These are phyloP conservation scores for Theocolax elegans DNA, from an alignment of 1,140 invertebrate genomes.

Conservation along the genomic window DNA sequence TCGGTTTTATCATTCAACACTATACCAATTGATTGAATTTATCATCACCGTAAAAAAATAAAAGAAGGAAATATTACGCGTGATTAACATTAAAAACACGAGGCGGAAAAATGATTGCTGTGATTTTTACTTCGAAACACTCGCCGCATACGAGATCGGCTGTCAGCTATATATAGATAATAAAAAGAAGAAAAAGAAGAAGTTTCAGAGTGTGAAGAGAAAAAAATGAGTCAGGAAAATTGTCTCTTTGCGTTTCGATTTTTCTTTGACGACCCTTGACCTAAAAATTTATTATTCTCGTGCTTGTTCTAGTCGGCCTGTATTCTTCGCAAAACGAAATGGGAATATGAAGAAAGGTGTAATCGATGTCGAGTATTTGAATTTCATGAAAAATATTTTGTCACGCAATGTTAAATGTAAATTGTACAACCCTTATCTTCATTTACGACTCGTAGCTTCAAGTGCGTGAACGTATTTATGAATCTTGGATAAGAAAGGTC, in stretches of 20 bases:
- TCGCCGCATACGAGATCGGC: too few species aligned
- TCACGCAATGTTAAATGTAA: constrained; percentile 9
- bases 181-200: neutral
- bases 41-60: too few species aligned
- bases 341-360: neutral
- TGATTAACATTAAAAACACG: too few species aligned
- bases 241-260: constrained; percentile 16
- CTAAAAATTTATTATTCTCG: constrained; percentile 13
- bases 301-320: neutral
- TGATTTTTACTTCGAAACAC: too few species aligned
- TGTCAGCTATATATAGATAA: neutral
- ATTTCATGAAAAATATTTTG: constrained; percentile 22
- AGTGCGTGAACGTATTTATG: neutral
- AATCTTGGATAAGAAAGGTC: neutral
- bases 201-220: neutral
- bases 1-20: too few species aligned
- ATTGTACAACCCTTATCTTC: constrained; percentile 3
- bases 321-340: neutral
- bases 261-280: constrained; percentile 21
- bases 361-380: constrained; percentile 4
- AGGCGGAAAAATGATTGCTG: too few species aligned
- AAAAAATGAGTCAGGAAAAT: neutral
- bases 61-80: too few species aligned
- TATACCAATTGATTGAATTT: too few species aligned
- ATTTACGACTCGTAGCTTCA: constrained; percentile 1